Evolutionary conservation across 2,113 vertebrate genomes (phyloP), one percentile per base, ranked within the genome.

Genomic region (Pionites leucogaster): DNA sequence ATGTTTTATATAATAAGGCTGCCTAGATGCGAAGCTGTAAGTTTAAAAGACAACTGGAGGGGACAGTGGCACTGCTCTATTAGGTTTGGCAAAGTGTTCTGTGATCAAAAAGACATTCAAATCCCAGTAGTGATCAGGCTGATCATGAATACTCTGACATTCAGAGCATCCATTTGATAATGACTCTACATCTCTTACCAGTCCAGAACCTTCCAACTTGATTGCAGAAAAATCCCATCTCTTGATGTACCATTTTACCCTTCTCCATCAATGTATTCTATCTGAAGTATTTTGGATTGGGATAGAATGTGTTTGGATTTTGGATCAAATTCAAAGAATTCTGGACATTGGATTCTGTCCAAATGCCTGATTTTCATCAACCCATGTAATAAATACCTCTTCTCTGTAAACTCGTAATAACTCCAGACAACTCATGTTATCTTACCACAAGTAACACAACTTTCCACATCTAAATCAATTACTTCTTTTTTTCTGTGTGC

Each of bases 361-460:
- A 82, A 28, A 55, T 42, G 62, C 2, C 89, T 91, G 86, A 95
- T 88, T 92, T 68, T 49, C 83, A 95, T 75, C 86, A 91, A 23
- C 35, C 55, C 62, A 35, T n/a, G 83, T 37, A 86, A 68, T 47
- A 68, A 86, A 88, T 64, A 76, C 86, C 86, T 79, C 69, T 50
- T 24, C 35, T 64, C 72, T 71, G 65, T 6, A 16, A 91, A 46
- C 80, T 75, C 72, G 0, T 41, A 60, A 33, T 72, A 95, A 46
- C 87, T 63, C 92, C 94, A 86, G 69, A 64, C 81, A 35, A 63
- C 50, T 10, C 19, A 12, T 84, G 92, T 79, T 95, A 95, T 93
- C 95, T 94, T 89, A 41, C 49, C 80, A 87, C 19, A 4, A 86
- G 63, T 3, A 88, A 53, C 84, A 44, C 86, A n/a, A 53, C 92